A percentile compares a stretch with the other conserved stretches of the same genome.
Conservation (phyloP, 1,140 invertebrate species). For the Eumaeus atala region DNA sequence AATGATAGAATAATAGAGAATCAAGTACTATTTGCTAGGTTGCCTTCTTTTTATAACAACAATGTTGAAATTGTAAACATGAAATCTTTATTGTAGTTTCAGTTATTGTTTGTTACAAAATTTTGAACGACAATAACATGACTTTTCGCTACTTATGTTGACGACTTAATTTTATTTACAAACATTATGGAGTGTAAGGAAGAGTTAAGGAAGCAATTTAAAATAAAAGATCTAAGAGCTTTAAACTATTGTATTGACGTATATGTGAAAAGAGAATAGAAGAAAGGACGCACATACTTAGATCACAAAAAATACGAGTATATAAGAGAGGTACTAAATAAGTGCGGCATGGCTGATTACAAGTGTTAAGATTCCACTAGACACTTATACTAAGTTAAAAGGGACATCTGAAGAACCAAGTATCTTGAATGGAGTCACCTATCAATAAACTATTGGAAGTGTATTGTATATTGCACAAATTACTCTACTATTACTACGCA, state of each 20-base stretch:
- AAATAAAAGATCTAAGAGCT: slow-evolving; percentile 32
- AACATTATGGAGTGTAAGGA: slow-evolving; percentile 20
- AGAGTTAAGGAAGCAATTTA: slow-evolving; percentile 22
- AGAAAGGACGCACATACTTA: slow-evolving; percentile 22
- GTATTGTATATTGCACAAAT: slow-evolving; percentile 23
- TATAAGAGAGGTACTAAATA: slow-evolving; percentile 27
- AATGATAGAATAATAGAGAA: too few relatives aligned
- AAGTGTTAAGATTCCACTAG: slow-evolving; percentile 28
- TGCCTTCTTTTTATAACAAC: too few relatives aligned
- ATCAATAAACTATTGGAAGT: slow-evolving; percentile 23
- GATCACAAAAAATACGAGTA: slow-evolving; percentile 32
- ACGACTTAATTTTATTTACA: slow-evolving; percentile 21
- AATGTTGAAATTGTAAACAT: too few relatives aligned
- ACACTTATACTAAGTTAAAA: slow-evolving; percentile 22
- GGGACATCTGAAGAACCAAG: too few relatives aligned
- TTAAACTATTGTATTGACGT: slow-evolving; percentile 26
- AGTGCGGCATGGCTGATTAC: slow-evolving; percentile 30
- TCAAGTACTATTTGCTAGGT: too few relatives aligned
- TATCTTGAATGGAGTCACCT: slow-evolving; percentile 14
- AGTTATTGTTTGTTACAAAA: slow-evolving; percentile 26
- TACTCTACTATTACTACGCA: too few relatives aligned
- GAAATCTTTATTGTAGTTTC: too few relatives aligned
- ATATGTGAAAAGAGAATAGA: slow-evolving; percentile 30
- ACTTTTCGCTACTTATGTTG: slow-evolving; percentile 7
- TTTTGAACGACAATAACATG: slow-evolving; percentile 20